Base-by-base conservation (phyloP, 2,113 vertebrate genomes). In the Sterrhoptilus dennistouni region DNA sequence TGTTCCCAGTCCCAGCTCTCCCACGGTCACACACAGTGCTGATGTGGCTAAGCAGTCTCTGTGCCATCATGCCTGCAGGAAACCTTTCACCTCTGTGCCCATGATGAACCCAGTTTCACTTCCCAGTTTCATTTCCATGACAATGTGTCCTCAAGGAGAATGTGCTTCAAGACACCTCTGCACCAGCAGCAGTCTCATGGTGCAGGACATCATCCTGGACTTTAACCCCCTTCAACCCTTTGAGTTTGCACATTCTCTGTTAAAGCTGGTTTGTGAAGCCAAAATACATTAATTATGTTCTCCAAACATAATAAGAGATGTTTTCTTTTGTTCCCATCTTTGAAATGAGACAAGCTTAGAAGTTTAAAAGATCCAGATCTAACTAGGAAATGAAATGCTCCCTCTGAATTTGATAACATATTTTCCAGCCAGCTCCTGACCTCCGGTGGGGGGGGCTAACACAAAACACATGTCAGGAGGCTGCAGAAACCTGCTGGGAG, bases 381-480 rank as follows among this genome's bases (percentile, higher is more conserved):
- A 81, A 75, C 0, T 12, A 56, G 61, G 63, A 89, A 95, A 86
- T 88, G 0, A 91, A 92, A 94, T 23, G 71, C 33, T 95, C 68
- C 63, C 57, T 88, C 75, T 79, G 80, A 96, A 94, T 89, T 84
- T 84, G 88, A 93, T 85, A 97, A 90, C 54, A 88, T 64, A 45
- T 52, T 85, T 93, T 77, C 88, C 45, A 83, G 66, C 25, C 79
- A 93, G 92, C 56, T 82, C 54, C 71, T 80, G 31, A 54, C 54
- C 74, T 53, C 53, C 0, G 8, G 12, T 12, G 0, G 12, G 10
- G 12, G 10, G 6, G 12, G 19, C 27, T 95, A 94, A 94, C 60
- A 78, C 1, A 18, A 87, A 94, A 78, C 91, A 94, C 42, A 42
- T 45, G 77, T 61, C 68, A 45, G 35, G 29, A 89, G 64, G 80